Conservation (phyloP, 2,888 invertebrate species). For the Disparrhopalites patrizii region DNA sequence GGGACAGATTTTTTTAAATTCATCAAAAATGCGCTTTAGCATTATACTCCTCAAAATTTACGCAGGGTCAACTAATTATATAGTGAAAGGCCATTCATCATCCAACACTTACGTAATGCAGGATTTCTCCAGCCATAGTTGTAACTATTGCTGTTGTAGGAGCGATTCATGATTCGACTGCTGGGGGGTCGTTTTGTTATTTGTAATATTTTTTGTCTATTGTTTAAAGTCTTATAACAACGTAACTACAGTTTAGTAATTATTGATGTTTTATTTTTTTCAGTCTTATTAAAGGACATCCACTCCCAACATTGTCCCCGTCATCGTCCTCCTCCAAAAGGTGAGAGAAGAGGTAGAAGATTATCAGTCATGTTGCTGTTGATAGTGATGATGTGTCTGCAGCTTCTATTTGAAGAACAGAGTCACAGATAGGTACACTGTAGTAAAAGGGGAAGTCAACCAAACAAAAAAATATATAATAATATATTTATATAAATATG, state of each 20-base stretch:
- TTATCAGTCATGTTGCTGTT: conserved; percentile 8
- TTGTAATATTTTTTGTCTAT: too few relatives aligned
- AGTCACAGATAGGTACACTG: not conserved
- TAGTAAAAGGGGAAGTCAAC: not conserved
- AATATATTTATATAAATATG: too few relatives aligned
- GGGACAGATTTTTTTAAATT: too few relatives aligned
- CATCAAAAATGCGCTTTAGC: too few relatives aligned
- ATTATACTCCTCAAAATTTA: too few relatives aligned
- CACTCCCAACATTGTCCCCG: not conserved
- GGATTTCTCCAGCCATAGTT: conserved; percentile 10
- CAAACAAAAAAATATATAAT: conserved; percentile 1
- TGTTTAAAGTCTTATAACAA: not conserved
- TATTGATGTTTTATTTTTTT: not conserved
- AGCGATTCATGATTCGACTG: conserved; percentile 14
- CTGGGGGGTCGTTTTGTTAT: not conserved
- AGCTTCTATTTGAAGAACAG: not conserved
- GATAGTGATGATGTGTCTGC: too few relatives aligned
- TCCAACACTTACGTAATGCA: conserved; percentile 16
- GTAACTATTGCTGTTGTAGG: conserved; percentile 7
- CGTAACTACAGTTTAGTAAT: not conserved
- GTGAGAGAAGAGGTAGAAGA: not conserved
- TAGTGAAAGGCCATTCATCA: conserved; percentile 13
- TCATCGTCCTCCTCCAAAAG: not conserved
- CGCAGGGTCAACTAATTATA: too few relatives aligned
- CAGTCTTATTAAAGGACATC: conserved; percentile 11